These are phyloP conservation scores for Leptinotarsa texana DNA, from an alignment of 1,140 invertebrate species.

Conservation along the genomic window DNA sequence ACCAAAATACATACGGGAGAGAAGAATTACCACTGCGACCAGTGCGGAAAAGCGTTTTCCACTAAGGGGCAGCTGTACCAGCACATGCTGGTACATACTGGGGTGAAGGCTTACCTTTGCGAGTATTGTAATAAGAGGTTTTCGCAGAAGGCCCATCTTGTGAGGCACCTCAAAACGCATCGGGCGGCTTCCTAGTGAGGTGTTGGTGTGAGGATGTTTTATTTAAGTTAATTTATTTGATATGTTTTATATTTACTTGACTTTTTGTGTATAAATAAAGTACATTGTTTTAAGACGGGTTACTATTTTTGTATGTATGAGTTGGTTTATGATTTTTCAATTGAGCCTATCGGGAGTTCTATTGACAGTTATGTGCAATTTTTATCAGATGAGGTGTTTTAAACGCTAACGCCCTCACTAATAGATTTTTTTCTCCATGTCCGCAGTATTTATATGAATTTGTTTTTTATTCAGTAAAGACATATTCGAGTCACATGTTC, in stretches of 20 bases:
- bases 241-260: not conserved
- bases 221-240: not conserved
- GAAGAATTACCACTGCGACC: conserved; percentile 58
- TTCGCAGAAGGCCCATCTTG: conserved; percentile 76
- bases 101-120: conserved; percentile 70
- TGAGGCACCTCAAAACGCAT: conserved; percentile 52
- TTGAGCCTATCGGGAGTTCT: too few relatives aligned
- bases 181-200: conserved; percentile 19
- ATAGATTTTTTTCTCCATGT: too few relatives aligned
- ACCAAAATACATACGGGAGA: conserved; percentile 63
- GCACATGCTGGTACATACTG: conserved; percentile 65
- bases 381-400: too few relatives aligned
- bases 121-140: conserved; percentile 76
- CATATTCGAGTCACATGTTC: too few relatives aligned
- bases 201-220: not conserved
- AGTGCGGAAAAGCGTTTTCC: conserved; percentile 56
- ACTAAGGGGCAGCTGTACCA: conserved; percentile 59
- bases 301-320: too few relatives aligned
- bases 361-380: too few relatives aligned
- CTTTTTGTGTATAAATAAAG: too few relatives aligned
- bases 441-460: too few relatives aligned
- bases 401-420: too few relatives aligned
- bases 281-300: too few relatives aligned
- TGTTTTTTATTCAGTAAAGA: too few relatives aligned
- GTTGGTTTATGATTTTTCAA: too few relatives aligned